A percentile compares a stretch with the other conserved stretches of the same genome.
Conservation (phyloP, 2,113 vertebrate species). For the Zingel zingel region DNA sequence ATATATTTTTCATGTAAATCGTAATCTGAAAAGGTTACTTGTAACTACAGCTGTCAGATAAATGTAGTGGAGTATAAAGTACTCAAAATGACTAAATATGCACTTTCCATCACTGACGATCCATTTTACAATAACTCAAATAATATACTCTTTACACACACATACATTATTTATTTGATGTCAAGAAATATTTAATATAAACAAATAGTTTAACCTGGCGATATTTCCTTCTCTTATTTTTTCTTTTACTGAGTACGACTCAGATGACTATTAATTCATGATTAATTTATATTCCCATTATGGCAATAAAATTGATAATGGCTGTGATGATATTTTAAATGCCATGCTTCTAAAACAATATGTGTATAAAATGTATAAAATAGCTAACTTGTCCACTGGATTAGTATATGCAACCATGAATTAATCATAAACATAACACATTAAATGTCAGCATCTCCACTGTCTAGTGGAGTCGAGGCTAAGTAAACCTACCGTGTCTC, state of each 20-base stretch:
- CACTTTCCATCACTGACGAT: not conserved
- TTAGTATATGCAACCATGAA: slow-evolving; percentile 57
- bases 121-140: not conserved
- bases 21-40: not conserved
- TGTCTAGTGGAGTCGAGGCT: slow-evolving; percentile 46
- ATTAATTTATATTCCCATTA: not conserved
- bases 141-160: not conserved
- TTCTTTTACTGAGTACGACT: not conserved
- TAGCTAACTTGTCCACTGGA: not conserved
- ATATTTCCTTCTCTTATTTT: not conserved
- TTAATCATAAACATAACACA: slow-evolving; percentile 73
- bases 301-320: not conserved
- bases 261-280: not conserved
- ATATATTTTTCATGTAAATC: not conserved
- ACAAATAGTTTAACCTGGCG: not conserved
- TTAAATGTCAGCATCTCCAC: slow-evolving; percentile 75
- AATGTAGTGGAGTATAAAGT: not conserved
- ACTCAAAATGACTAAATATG: too few species aligned
- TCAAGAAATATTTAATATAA: not conserved
- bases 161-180: not conserved
- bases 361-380: slow-evolving; percentile 52
- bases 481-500: slow-evolving; percentile 50
- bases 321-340: slow-evolving; percentile 45
- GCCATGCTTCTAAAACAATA: slow-evolving; percentile 51
- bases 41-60: not conserved